Percentiles rank a stretch among this genome's conserved stretches.
Evolutionary conservation across 2,888 invertebrate genomes (phyloP).

Genomic region (Notodonta ziczac): DNA sequence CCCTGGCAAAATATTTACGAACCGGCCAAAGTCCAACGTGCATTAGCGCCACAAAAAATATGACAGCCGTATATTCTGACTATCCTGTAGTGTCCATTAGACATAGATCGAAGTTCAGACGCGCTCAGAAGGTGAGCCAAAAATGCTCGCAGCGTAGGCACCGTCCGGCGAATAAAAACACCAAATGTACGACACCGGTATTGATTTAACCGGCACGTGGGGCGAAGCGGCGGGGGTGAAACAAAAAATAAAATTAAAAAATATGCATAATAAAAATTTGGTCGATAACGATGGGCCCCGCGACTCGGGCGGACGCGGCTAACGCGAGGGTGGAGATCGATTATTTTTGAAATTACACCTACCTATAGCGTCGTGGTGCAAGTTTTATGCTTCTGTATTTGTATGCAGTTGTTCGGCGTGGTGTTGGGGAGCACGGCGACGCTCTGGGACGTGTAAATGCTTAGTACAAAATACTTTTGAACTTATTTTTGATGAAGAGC

Average conservation of each 20-base stretch:
- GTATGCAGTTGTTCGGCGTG: constrained; percentile 16
- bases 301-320: constrained; percentile 56
- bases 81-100: constrained; percentile 51
- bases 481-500: too few species aligned
- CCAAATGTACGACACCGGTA: constrained; percentile 51
- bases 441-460: background rate
- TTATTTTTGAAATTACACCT: constrained; percentile 65
- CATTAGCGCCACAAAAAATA: constrained; percentile 36
- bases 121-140: constrained; percentile 39
- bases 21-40: constrained; percentile 11
- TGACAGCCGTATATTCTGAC: constrained; percentile 21
- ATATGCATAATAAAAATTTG: constrained; percentile 80
- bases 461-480: too few species aligned
- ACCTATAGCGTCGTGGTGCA: constrained; percentile 31
- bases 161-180: constrained; percentile 53
- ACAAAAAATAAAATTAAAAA: constrained; percentile 80
- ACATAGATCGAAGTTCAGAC: constrained; percentile 35
- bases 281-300: constrained; percentile 73
- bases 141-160: constrained; percentile 25
- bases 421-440: background rate
- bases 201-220: constrained; percentile 68
- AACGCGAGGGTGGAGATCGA: constrained; percentile 66
- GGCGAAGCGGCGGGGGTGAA: constrained; percentile 58
- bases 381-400: constrained; percentile 26
- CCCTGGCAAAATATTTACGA: background rate